Conservation (phyloP, 2,113 vertebrate genomes). For the Cnemophilus loriae region DNA sequence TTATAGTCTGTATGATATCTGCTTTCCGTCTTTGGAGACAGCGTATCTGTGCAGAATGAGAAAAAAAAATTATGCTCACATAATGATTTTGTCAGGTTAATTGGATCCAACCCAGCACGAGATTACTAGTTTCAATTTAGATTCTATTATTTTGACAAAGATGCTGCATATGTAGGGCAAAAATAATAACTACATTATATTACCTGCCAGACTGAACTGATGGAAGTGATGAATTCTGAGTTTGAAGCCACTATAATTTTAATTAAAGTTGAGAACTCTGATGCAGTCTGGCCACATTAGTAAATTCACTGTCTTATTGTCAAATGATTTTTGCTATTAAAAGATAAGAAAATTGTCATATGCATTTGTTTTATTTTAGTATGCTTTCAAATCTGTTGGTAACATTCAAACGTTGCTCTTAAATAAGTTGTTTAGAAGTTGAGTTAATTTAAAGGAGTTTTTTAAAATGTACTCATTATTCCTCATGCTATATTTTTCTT, state of each 20-base stretch:
- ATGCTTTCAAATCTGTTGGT: not conserved
- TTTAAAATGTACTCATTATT: not conserved
- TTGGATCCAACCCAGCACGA: not conserved
- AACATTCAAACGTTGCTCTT: not conserved
- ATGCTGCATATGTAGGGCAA: not conserved
- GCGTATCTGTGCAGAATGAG: not conserved
- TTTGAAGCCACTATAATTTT: not conserved
- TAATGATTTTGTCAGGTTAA: not conserved
- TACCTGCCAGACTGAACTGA: not conserved
- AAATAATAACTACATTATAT: not conserved
- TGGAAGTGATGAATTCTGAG: not conserved
- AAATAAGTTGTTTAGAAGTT: not conserved
- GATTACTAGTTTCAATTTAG: not conserved
- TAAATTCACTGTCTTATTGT: not conserved
- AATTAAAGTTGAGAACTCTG: not conserved
- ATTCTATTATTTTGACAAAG: not conserved
- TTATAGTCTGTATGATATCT: not conserved
- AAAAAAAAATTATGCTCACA: not conserved
- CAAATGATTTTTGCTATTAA: not conserved
- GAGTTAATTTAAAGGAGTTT: not conserved
- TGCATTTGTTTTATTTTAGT: not conserved
- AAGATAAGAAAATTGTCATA: not conserved
- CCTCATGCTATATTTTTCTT: not conserved
- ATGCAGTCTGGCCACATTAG: not conserved
- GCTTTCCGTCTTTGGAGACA: not conserved